Percentiles rank a stretch among this genome's conserved stretches.
These are phyloP conservation scores for Wasmannia auropunctata DNA, from an alignment of 1,140 invertebrate species.

Conservation along the genomic window DNA sequence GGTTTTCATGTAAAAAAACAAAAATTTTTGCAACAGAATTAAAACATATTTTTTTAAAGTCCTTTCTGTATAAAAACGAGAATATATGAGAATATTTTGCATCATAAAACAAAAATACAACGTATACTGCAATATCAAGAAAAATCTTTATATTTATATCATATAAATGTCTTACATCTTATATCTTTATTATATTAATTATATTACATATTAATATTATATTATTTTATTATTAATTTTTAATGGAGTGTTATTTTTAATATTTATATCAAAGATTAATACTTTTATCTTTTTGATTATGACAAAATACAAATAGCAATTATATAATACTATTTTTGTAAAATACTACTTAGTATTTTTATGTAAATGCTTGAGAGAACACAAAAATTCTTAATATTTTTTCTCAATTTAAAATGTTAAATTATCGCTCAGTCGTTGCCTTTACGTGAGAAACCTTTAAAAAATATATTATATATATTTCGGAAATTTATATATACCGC, in stretches of 20 bases:
- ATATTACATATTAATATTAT: neutral
- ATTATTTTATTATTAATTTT: neutral
- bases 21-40: neutral
- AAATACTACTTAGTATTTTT: neutral
- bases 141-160: neutral
- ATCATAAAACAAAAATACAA: neutral
- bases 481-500: neutral
- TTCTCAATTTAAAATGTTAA: neutral
- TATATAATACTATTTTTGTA: no score
- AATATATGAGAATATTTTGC: neutral
- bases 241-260: neutral
- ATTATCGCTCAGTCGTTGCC: neutral
- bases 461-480: neutral
- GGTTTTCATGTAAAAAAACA: slow-evolving; percentile 2
- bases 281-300: neutral
- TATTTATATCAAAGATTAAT: neutral
- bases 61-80: neutral
- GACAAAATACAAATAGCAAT: neutral
- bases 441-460: neutral
- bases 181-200: neutral
- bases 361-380: neutral
- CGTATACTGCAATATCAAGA: neutral
- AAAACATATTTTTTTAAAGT: neutral
- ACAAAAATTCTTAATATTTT: neutral
- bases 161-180: no score